Conservation (phyloP, 2,888 invertebrate genomes). For the Caenorhabditis angaria region DNA sequence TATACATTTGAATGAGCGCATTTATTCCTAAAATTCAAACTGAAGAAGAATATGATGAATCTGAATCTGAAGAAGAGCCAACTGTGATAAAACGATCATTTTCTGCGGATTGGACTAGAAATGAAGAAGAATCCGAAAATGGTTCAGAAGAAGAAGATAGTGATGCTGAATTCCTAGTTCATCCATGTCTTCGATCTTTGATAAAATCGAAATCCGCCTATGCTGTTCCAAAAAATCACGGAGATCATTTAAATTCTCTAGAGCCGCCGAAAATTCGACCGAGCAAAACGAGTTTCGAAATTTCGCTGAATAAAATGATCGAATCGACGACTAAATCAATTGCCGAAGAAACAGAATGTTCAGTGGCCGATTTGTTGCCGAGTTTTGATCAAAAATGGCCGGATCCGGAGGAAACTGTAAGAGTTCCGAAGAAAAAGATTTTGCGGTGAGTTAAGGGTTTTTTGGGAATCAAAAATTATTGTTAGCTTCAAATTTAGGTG, state of each 20-base stretch:
- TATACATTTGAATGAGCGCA: constrained; percentile 18
- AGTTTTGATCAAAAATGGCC: constrained; percentile 46
- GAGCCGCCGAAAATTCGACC: constrained; percentile 34
- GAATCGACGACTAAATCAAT: constrained; percentile 48
- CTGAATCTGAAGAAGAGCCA: constrained; percentile 29
- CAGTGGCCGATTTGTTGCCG: constrained; percentile 41
- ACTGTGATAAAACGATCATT: constrained; percentile 31
- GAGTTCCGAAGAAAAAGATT: constrained; percentile 15
- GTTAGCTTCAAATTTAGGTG: no score
- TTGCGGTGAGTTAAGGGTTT: constrained; percentile 12
- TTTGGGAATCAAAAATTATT: background rate
- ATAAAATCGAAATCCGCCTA: constrained; percentile 57
- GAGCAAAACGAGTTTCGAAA: constrained; percentile 55
- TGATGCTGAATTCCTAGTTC: constrained; percentile 48
- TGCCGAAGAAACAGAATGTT: constrained; percentile 37
- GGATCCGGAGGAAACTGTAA: constrained; percentile 38
- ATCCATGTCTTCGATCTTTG: constrained; percentile 51
- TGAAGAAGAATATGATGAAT: constrained; percentile 10
- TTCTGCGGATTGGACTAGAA: constrained; percentile 24
- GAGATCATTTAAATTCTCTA: constrained; percentile 3
- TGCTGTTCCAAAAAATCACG: constrained; percentile 35
- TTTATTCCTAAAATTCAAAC: constrained; percentile 29
- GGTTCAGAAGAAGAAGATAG: constrained; percentile 31
- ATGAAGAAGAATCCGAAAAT: constrained; percentile 10
- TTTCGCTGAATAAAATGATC: constrained; percentile 47